Evolutionary conservation across 1,140 invertebrate species (phyloP), one percentile per base, ranked within the genome.

Genomic region (Ditylenchus dipsaci): DNA sequence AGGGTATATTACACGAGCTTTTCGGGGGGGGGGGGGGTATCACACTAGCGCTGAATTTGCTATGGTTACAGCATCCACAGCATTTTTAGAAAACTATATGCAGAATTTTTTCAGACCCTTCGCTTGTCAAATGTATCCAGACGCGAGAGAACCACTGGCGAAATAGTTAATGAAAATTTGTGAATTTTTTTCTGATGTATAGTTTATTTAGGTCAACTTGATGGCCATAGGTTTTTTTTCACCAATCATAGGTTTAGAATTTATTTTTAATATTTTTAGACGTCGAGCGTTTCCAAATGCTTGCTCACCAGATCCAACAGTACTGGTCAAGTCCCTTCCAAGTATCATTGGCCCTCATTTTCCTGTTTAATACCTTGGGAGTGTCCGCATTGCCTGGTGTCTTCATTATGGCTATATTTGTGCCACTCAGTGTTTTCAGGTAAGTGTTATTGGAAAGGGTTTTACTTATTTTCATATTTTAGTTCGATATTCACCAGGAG

Each of bases 331-430:
- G 73, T 57, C 82, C 80, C 7, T 77, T 82, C 53, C 49, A 53
- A 26, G 15, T 53, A 5, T 21, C 49, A 5, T 15, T 53, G 15
- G 49, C 49, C 15, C 23, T 76, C 15, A 68, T 76, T 47, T 83
- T 86, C 63, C 80, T 88, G 7, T 87, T 82, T 71, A 68, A 79
- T 23, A 77, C 82, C n/a, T 67, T 88, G 5, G 88, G 93, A 0
- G 88, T 89, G 0, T 90, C 92, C 0, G 91, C 94, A 8, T 84
- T 97, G 1, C 90, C 93, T 43, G 93, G 92, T 43, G 84, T 97
- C 26, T 89, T 89, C 58, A 90, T 97, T 3, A 93, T 97, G 91
- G 89, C 58, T 19, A 19, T 73, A 8, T 45, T 71, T 43, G 9
- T 71, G 11, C 69, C 69, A n/a, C 23, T 72, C 17, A 71, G 33